phyloP scores from a whole-genome alignment of 2,113 vertebrate genomes.

The Corydoras maculifer region DNA sequence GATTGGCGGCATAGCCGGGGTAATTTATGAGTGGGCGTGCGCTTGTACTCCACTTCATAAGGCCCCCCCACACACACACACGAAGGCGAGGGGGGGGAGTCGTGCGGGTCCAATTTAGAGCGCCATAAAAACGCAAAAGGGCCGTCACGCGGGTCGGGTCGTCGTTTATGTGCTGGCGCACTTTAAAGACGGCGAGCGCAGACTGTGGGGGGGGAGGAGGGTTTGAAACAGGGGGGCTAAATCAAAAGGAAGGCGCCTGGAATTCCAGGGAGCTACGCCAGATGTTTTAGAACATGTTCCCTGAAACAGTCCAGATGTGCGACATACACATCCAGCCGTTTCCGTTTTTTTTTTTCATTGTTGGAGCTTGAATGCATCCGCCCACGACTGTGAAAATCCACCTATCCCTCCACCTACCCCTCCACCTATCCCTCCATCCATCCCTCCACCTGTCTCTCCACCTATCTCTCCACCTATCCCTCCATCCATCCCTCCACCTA shows the following conservation, averaged over 20 bases:
- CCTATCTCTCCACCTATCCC: too few species aligned
- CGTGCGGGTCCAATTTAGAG: slow-evolving; percentile 60
- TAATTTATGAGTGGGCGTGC: background rate
- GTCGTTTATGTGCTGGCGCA: background rate
- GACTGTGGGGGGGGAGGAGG: background rate
- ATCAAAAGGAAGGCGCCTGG: background rate
- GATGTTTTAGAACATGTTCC: background rate
- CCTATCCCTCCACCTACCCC: too few species aligned
- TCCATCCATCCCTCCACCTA: too few species aligned
- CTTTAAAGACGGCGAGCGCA: background rate
- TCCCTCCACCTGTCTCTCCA: too few species aligned
- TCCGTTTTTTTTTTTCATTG: background rate
- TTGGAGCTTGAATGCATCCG: too few species aligned
- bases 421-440: too few species aligned
- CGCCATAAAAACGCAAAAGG: background rate
- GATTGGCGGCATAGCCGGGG: background rate
- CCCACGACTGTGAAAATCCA: too few species aligned
- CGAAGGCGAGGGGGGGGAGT: slow-evolving; percentile 44
- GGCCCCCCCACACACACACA: slow-evolving; percentile 22
- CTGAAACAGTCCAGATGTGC: background rate
- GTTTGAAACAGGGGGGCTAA: background rate
- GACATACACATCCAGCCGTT: too few species aligned
- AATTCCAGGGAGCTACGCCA: background rate
- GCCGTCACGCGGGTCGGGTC: background rate
- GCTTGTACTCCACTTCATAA: slow-evolving; percentile 57